Percentiles rank a stretch among this genome's conserved stretches.
phyloP scores from a whole-genome alignment of 2,888 invertebrate genomes.

The Nomada ruficornis region DNA sequence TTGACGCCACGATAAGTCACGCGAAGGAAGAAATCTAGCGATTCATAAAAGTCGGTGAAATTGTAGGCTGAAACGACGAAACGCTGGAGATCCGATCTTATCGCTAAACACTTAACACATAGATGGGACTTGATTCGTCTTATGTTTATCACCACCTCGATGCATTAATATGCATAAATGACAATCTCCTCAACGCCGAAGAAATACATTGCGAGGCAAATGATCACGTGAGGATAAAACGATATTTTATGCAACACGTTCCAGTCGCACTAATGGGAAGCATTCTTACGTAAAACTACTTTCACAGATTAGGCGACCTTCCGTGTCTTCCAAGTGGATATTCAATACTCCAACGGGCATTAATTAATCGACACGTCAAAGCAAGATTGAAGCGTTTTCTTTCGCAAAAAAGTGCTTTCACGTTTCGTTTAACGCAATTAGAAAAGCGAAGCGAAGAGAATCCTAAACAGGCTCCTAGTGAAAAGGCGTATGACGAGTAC shows the following conservation, averaged over 20 bases:
- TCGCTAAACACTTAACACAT: constrained; percentile 12
- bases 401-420: neutral
- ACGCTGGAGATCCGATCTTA: constrained; percentile 7
- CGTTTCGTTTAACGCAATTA: constrained; percentile 33
- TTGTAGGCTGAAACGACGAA: neutral
- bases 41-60: neutral
- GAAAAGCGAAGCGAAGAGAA: constrained; percentile 39
- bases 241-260: constrained; percentile 40
- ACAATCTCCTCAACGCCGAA: constrained; percentile 10
- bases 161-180: constrained; percentile 45
- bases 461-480: constrained; percentile 7
- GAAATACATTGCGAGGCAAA: constrained; percentile 38
- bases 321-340: neutral
- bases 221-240: constrained; percentile 43
- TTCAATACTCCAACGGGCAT: neutral
- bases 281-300: constrained; percentile 44
- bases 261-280: neutral
- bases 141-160: constrained; percentile 52
- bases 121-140: constrained; percentile 40
- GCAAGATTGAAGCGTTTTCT: neutral
- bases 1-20: neutral
- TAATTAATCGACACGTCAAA: constrained; percentile 13
- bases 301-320: constrained; percentile 22
- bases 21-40: neutral
- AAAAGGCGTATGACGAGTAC: constrained; percentile 22